Evolutionary conservation across 2,888 invertebrate genomes (phyloP).

Genomic region (Sicus ferrugineus): DNA sequence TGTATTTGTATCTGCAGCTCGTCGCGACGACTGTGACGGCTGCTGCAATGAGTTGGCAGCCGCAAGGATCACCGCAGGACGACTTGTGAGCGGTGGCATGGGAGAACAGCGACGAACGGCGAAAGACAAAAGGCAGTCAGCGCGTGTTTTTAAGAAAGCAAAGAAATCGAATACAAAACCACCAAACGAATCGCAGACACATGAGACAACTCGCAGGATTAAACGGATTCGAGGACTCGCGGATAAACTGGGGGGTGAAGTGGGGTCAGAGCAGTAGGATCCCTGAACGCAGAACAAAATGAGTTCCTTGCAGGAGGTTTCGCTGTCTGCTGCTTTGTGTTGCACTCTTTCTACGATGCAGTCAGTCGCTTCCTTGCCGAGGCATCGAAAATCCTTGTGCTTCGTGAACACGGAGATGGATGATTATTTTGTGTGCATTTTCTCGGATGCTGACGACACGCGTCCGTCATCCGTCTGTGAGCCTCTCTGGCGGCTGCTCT

Average conservation of each 20-base stretch:
- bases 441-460: background rate
- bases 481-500: background rate
- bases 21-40: background rate
- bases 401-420: constrained; percentile 5
- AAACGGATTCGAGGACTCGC: constrained; percentile 14
- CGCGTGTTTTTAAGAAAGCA: background rate
- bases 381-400: constrained; percentile 1
- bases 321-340: background rate
- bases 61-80: background rate
- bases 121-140: constrained; percentile 8
- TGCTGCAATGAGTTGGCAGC: background rate
- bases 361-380: background rate
- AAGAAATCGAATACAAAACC: constrained; percentile 28
- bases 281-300: background rate
- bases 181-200: constrained; percentile 35
- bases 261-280: background rate
- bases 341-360: background rate
- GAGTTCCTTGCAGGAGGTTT: constrained; percentile 10
- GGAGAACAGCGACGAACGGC: background rate
- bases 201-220: constrained; percentile 30
- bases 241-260: background rate
- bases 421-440: constrained; percentile 17
- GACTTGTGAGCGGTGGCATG: background rate
- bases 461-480: background rate
- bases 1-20: constrained; percentile 26